Base-by-base conservation (phyloP, 2,888 invertebrate genomes). In the Thecophora atra region DNA sequence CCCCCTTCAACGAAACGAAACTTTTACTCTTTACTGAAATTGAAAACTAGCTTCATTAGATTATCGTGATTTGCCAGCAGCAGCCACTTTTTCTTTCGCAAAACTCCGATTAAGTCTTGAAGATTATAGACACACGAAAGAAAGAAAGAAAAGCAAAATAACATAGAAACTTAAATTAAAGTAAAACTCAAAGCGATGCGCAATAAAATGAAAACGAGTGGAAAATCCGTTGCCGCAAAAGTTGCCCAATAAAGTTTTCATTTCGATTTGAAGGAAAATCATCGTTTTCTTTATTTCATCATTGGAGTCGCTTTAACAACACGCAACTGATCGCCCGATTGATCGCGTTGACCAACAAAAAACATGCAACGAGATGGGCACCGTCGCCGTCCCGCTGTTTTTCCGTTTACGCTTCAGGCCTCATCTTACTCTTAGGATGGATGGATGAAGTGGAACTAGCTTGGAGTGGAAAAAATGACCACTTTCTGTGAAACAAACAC, bases 171-270 rank as follows among this genome's bases (percentile, higher is more conserved):
- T n/a, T n/a, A n/a, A n/a, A n/a, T n/a, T n/a, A n/a, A n/a, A n/a
- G n/a, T n/a, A n/a, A 19, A 60, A 30, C 30, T 60, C 13, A 60
- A 17, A 26, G 24, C n/a, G 60, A 60, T n/a, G 26, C 60, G 30
- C 11, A 54, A 42, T 42, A 24, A 64, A 58, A 64, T 24, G 64
- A 64, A 47, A 64, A 47, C 47, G 47, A 64, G 64, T 64, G 47
- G 26, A 64, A 64, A 64, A 64, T 42, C n/a, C 44, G 26, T 15
- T 19, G 47, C 26, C 64, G 26, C 15, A 24, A 64, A 47, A 24
- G 64, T 24, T 24, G 44, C 47, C 47, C 47, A 44, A 47, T 64
- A 64, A 64, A 64, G 24, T n/a, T n/a, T 21, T 24, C 13, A 44
- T n/a, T 26, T 47, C 47, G n/a, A 64, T 26, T 47, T 47, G 11